Evolutionary conservation across 2,797 vertebrate genomes (phyloP).

Genomic region (Gadopsis bispinosus): DNA sequence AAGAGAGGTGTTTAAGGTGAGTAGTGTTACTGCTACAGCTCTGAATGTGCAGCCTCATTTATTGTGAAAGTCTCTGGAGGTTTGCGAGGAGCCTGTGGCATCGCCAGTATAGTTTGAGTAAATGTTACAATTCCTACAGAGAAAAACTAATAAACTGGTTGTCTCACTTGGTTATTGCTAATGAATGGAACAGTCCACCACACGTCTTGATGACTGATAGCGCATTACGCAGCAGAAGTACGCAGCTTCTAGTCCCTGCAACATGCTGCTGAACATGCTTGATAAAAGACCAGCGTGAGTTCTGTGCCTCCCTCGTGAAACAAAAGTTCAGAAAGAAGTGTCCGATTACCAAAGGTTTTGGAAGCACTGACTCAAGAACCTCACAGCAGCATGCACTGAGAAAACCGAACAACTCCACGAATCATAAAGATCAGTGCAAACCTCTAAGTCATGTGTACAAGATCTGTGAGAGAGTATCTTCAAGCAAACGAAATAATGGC

Average conservation of each 20-base stretch:
- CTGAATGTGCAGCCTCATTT: slow-evolving; percentile 48
- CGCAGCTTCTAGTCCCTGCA: not conserved
- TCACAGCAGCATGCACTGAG: not conserved
- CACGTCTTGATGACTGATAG: not conserved
- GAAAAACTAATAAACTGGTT: slow-evolving; percentile 20
- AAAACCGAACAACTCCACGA: not conserved
- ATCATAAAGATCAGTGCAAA: not conserved
- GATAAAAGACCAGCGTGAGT: not conserved
- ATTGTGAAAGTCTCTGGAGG: slow-evolving; percentile 42
- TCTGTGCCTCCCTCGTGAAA: not conserved
- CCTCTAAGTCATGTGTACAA: not conserved
- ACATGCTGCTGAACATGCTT: not conserved
- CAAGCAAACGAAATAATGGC: not conserved
- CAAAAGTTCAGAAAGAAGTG: not conserved
- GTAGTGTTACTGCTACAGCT: slow-evolving; percentile 55
- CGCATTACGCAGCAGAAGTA: not conserved
- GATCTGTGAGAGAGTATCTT: not conserved
- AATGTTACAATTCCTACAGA: slow-evolving; percentile 35
- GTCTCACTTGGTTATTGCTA: slow-evolving; percentile 8
- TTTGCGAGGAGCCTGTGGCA: slow-evolving; percentile 48
- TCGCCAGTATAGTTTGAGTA: slow-evolving; percentile 36
- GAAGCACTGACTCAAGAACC: not conserved
- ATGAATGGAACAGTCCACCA: slow-evolving; percentile 13
- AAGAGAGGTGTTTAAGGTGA: slow-evolving; percentile 63
- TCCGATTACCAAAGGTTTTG: not conserved